Evolutionary conservation across 2,888 invertebrate species (phyloP).

Genomic region (Temnothorax ravouxi): DNA sequence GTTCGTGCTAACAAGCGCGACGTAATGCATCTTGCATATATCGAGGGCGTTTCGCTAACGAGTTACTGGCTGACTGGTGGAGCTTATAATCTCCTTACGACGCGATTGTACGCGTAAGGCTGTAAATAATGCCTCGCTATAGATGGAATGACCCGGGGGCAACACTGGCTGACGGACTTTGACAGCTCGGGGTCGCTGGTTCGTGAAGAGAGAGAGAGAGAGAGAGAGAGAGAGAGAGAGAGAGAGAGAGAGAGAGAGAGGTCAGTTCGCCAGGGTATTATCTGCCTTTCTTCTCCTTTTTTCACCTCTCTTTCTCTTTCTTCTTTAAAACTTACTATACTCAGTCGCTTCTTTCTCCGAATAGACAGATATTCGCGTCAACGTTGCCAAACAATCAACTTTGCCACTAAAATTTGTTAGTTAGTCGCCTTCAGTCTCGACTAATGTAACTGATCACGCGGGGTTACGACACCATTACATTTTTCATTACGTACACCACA

Average conservation of each 20-base stretch:
- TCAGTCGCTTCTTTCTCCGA: conserved; percentile 10
- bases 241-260: conserved; percentile 60
- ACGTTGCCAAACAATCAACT: neutral
- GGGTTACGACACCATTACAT: neutral
- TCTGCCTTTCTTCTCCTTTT: conserved; percentile 63
- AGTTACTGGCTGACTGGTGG: conserved; percentile 16
- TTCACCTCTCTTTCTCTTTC: conserved; percentile 15
- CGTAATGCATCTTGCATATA: neutral
- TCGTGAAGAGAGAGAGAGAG: conserved; percentile 42
- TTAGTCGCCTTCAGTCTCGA: neutral
- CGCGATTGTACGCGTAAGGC: conserved; percentile 37
- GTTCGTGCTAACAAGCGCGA: neutral
- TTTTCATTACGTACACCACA: neutral
- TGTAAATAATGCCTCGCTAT: conserved; percentile 71
- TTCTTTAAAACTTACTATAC: conserved; percentile 38
- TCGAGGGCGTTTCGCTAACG: conserved; percentile 22
- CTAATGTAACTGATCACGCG: neutral
- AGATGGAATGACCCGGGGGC: conserved; percentile 73
- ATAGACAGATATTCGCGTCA: conserved; percentile 11
- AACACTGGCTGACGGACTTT: conserved; percentile 81
- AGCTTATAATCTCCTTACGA: conserved; percentile 48
- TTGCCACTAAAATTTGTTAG: conserved; percentile 10
- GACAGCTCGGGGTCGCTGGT: conserved; percentile 82
- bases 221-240: neutral
- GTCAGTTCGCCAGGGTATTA: conserved; percentile 71